Conservation (phyloP, 2,888 invertebrate species). For the Actias luna region DNA sequence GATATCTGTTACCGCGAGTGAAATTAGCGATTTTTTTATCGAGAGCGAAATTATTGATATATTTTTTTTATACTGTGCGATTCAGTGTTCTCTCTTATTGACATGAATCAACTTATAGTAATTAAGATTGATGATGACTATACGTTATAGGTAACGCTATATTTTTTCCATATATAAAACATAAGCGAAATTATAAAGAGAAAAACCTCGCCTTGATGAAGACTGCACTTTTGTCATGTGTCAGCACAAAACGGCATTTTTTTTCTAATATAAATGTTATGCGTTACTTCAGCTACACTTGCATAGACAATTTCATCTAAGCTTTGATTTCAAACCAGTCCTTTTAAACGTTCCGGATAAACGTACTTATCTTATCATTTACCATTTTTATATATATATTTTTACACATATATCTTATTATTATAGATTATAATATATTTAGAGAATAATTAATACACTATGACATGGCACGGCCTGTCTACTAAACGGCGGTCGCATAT, state of each 20-base stretch:
- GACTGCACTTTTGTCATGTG: too few species aligned
- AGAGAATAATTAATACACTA: conserved; percentile 50
- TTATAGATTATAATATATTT: conserved; percentile 37
- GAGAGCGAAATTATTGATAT: too few species aligned
- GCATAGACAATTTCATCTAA: not conserved
- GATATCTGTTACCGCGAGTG: too few species aligned
- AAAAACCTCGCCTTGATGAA: too few species aligned
- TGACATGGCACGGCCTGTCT: conserved; percentile 61
- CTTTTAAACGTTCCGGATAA: not conserved
- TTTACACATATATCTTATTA: conserved; percentile 24
- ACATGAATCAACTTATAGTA: too few species aligned
- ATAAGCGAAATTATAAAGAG: too few species aligned
- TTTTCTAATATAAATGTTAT: not conserved
- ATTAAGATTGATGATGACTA: too few species aligned
- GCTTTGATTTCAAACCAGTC: not conserved
- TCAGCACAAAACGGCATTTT: not conserved
- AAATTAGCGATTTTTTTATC: too few species aligned
- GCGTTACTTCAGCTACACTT: not conserved
- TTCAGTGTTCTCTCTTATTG: too few species aligned
- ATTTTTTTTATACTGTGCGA: too few species aligned
- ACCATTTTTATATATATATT: conserved; percentile 20
- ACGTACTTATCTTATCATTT: not conserved
- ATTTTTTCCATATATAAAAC: too few species aligned
- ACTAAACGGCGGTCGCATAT: conserved; percentile 23
- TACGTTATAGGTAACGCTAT: too few species aligned